phyloP scores from a whole-genome alignment of 2,888 invertebrate genomes.

The Molorchus minor region DNA sequence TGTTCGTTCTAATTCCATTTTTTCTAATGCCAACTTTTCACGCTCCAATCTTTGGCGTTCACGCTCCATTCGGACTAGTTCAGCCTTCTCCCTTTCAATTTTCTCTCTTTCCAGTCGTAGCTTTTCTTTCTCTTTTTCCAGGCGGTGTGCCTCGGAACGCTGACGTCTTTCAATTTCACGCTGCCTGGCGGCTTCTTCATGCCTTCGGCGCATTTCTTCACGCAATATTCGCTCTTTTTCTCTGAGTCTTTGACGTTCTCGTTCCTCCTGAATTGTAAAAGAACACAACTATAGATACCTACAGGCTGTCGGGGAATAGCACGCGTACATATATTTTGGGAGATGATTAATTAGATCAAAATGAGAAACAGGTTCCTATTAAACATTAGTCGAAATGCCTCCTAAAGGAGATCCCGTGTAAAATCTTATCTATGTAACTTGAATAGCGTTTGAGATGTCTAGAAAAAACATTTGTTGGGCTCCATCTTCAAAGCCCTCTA shows the following conservation, averaged over 20 bases:
- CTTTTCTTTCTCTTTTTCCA: conserved; percentile 83
- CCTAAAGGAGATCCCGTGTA: no score
- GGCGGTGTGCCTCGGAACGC: conserved; percentile 83
- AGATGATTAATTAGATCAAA: no score
- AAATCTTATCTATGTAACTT: no score
- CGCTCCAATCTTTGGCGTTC: conserved; percentile 80
- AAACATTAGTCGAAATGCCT: no score
- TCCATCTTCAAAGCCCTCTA: no score
- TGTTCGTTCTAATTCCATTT: conserved; percentile 84
- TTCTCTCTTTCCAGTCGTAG: conserved; percentile 84
- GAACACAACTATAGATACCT: no score
- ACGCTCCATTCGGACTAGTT: conserved; percentile 82
- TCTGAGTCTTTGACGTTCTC: conserved; percentile 76
- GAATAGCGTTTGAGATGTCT: no score
- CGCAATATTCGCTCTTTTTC: conserved; percentile 81
- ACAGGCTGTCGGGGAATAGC: no score
- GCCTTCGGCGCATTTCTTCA: conserved; percentile 82
- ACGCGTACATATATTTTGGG: no score
- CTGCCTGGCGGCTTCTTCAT: conserved; percentile 80
- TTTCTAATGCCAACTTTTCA: conserved; percentile 70
- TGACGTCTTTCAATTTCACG: conserved; percentile 79
- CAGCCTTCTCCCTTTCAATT: conserved; percentile 88
- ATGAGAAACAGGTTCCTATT: no score
- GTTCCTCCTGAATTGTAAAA: conserved; percentile 69
- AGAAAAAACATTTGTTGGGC: no score